phyloP scores from a whole-genome alignment of 2,888 invertebrate species.

The Spodoptera exigua region DNA sequence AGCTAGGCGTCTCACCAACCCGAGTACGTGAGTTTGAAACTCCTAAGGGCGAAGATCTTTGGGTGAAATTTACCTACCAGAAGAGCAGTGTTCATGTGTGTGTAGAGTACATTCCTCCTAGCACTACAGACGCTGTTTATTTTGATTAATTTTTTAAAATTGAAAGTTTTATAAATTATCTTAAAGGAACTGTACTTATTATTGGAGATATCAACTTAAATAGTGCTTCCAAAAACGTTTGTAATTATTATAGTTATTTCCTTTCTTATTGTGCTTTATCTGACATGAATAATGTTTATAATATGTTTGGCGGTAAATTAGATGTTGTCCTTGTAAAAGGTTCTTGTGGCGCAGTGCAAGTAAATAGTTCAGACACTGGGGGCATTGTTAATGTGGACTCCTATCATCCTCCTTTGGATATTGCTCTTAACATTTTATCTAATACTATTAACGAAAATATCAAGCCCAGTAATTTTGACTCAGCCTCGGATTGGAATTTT shows the following conservation, averaged over 20 bases:
- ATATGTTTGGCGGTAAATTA: slow-evolving; percentile 1
- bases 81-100: too few species aligned
- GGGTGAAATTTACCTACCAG: too few species aligned
- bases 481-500: slow-evolving; percentile 9
- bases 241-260: neutral
- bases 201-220: slow-evolving; percentile 2
- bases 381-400: slow-evolving; percentile 4
- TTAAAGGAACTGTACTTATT: neutral
- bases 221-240: neutral
- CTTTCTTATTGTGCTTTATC: neutral
- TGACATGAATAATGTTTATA: neutral
- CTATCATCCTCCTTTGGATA: neutral
- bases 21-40: neutral
- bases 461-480: slow-evolving; percentile 4
- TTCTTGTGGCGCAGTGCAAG: neutral
- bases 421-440: neutral
- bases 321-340: slow-evolving; percentile 1
- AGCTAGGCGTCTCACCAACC: neutral
- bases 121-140: neutral
- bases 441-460: neutral
- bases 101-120: slow-evolving; percentile 1
- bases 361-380: neutral
- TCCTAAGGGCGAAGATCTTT: neutral
- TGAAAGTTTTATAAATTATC: neutral
- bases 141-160: neutral